Percentiles rank a stretch among this genome's conserved stretches.
Conservation (phyloP, 1,140 invertebrate species). For the Sminthurides bifidus region DNA sequence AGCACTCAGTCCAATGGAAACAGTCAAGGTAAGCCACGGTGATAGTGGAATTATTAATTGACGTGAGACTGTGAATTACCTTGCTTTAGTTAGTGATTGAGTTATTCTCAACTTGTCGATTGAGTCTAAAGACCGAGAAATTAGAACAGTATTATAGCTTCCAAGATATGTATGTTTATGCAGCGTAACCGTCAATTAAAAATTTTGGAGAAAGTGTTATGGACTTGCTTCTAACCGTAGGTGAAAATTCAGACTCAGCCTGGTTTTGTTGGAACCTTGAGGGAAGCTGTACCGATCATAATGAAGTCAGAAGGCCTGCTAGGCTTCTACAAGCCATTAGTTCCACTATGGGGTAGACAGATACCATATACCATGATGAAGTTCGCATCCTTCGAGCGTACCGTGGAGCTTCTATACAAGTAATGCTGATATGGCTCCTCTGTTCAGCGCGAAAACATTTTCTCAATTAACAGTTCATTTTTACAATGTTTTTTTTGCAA, state of each 20-base stretch:
- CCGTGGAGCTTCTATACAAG: slow-evolving; percentile 55
- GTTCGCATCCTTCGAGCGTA: slow-evolving; percentile 60
- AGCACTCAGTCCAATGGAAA: slow-evolving; percentile 50
- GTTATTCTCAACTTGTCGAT: too few species aligned
- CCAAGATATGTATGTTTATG: too few species aligned
- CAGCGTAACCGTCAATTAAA: too few species aligned
- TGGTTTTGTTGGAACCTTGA: slow-evolving; percentile 45
- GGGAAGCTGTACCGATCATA: slow-evolving; percentile 46
- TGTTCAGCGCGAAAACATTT: background rate
- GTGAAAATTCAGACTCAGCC: slow-evolving; percentile 55
- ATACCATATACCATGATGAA: slow-evolving; percentile 73
- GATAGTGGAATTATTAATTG: background rate
- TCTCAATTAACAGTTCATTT: background rate
- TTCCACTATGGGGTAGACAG: slow-evolving; percentile 54
- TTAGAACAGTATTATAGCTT: too few species aligned
- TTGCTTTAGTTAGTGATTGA: too few species aligned
- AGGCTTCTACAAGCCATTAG: slow-evolving; percentile 52
- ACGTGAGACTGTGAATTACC: too few species aligned
- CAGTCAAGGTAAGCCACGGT: slow-evolving; percentile 47
- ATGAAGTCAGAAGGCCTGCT: slow-evolving; percentile 33
- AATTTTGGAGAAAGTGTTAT: too few species aligned
- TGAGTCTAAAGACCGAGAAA: too few species aligned
- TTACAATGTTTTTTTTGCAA: slow-evolving; percentile 40
- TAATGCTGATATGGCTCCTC: slow-evolving; percentile 33
- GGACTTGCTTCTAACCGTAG: slow-evolving; percentile 26